Conservation (phyloP, 2,797 vertebrate species). For the Phoebastria nigripes region DNA sequence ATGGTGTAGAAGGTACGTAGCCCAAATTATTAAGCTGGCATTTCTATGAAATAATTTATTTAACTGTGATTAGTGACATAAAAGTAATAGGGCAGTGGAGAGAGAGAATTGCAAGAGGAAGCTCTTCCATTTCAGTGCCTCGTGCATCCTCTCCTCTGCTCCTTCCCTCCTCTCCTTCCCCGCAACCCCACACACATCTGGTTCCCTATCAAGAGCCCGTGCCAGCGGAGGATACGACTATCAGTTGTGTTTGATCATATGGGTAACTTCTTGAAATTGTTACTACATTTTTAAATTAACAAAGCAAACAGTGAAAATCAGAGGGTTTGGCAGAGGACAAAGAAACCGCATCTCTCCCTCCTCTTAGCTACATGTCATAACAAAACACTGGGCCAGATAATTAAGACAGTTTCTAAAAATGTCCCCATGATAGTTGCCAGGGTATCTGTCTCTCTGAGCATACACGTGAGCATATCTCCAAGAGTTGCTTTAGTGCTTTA, state of each 20-base stretch:
- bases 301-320: slow-evolving; percentile 5
- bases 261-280: background rate
- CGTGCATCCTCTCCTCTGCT: background rate
- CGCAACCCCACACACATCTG: background rate
- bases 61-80: background rate
- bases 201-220: background rate
- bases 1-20: too few relatives aligned
- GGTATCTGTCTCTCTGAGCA: background rate
- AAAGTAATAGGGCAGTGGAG: background rate
- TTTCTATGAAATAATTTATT: background rate
- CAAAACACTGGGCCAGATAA: slow-evolving; percentile 8
- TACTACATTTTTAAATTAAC: slow-evolving; percentile 14
- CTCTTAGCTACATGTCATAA: slow-evolving; percentile 25
- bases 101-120: background rate
- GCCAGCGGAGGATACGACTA: background rate
- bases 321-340: background rate
- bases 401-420: slow-evolving; percentile 31
- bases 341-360: background rate
- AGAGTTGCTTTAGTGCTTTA: background rate
- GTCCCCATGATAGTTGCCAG: slow-evolving; percentile 25
- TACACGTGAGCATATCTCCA: background rate
- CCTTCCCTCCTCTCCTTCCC: background rate
- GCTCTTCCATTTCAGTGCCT: background rate
- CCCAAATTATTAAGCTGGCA: background rate
- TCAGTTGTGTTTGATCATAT: background rate